Conservation (phyloP, 2,888 invertebrate genomes). For the Lypha dubia region DNA sequence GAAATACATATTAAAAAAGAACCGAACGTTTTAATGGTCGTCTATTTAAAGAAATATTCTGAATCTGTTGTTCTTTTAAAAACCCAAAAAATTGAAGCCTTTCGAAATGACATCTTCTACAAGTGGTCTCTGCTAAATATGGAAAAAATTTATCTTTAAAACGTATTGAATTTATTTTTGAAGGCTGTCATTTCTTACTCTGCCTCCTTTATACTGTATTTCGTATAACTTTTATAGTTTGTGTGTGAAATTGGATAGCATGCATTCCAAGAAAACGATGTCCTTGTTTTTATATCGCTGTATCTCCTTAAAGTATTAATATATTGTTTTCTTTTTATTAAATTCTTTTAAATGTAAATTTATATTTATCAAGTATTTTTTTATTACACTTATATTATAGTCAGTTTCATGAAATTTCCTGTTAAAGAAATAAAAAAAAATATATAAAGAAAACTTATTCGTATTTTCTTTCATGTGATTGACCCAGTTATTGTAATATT, state of each 20-base stretch:
- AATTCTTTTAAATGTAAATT: background rate
- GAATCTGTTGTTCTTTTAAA: too few relatives aligned
- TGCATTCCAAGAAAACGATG: background rate
- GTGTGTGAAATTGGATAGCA: background rate
- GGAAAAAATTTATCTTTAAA: too few relatives aligned
- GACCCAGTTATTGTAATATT: constrained; percentile 56
- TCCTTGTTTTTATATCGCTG: background rate
- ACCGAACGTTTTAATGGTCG: too few relatives aligned
- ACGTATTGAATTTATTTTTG: too few relatives aligned
- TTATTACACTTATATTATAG: constrained; percentile 11
- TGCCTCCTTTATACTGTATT: too few relatives aligned
- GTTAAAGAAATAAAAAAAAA: too few relatives aligned
- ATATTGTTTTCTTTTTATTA: background rate
- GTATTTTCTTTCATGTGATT: constrained; percentile 48
- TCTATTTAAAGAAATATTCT: too few relatives aligned
- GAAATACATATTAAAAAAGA: too few relatives aligned
- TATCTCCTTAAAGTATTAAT: background rate
- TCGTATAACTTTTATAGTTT: background rate
- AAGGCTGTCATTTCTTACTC: too few relatives aligned
- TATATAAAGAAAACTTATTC: constrained; percentile 4
- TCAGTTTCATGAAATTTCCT: background rate
- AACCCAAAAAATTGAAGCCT: too few relatives aligned
- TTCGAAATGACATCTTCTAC: too few relatives aligned
- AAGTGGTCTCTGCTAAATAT: too few relatives aligned
- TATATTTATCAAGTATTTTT: constrained; percentile 22